A percentile compares a stretch with the other conserved stretches of the same genome.
Evolutionary conservation across 2,888 invertebrate genomes (phyloP).

Genomic region (Tachina grossa): DNA sequence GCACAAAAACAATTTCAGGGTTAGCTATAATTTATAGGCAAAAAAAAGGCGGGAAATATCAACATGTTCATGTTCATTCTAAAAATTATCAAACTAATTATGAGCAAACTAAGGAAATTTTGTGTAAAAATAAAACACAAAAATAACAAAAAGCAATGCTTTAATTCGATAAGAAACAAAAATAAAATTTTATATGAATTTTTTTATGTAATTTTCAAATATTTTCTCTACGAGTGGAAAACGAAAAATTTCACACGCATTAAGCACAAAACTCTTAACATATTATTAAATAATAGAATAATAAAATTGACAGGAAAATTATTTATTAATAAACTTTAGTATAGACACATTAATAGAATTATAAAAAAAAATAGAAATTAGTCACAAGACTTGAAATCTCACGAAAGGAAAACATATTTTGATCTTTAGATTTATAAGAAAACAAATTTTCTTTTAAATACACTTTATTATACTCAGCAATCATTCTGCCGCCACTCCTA

Average conservation of each 20-base stretch:
- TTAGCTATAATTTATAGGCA: not conserved
- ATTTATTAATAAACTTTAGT: not conserved
- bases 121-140: not conserved
- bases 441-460: too few relatives aligned
- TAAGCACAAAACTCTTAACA: not conserved
- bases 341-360: not conserved
- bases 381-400: not conserved
- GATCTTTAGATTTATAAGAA: too few relatives aligned
- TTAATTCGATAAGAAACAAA: not conserved
- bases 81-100: conserved; percentile 13
- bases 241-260: not conserved
- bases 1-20: conserved; percentile 2
- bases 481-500: too few relatives aligned
- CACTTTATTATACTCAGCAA: too few relatives aligned
- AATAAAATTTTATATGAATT: not conserved
- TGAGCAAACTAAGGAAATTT: not conserved
- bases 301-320: not conserved
- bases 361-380: not conserved
- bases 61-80: not conserved
- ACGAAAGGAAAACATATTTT: not conserved
- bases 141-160: not conserved
- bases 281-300: conserved; percentile 4
- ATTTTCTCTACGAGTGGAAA: not conserved
- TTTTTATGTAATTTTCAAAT: not conserved
- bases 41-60: not conserved